Evolutionary conservation across 2,113 vertebrate species (phyloP).

Genomic region (Puntigrus tetrazona): DNA sequence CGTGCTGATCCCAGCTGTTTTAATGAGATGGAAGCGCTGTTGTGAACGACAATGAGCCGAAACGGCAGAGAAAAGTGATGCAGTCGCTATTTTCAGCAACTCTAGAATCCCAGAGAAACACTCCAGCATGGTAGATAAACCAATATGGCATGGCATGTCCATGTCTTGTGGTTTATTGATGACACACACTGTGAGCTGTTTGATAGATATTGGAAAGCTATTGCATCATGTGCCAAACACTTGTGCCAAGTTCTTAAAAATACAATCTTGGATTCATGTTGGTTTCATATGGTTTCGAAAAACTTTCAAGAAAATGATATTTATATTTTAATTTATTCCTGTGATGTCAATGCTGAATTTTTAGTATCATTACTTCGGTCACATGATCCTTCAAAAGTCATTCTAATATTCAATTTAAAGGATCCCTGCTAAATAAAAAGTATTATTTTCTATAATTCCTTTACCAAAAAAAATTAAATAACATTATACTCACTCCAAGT

Average conservation of each 20-base stretch:
- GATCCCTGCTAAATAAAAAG: too few species aligned
- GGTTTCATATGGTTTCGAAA: neutral
- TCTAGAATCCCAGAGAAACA: neutral
- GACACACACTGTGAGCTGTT: neutral
- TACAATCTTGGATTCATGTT: neutral
- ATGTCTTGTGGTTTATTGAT: neutral
- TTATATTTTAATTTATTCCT: neutral
- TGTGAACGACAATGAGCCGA: constrained; percentile 16
- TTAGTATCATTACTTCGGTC: too few species aligned
- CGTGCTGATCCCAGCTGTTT: constrained; percentile 6
- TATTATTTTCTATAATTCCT: too few species aligned
- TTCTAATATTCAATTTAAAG: too few species aligned
- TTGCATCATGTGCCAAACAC: neutral
- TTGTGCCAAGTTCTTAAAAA: neutral
- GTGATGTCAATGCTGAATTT: neutral
- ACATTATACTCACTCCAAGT: too few species aligned
- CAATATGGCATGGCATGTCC: neutral
- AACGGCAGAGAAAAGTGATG: neutral
- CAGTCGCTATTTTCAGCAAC: neutral
- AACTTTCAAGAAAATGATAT: neutral
- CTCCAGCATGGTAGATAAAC: neutral
- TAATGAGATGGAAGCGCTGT: constrained; percentile 29
- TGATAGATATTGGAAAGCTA: neutral
- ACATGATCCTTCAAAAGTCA: too few species aligned
- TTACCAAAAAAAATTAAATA: too few species aligned